Conservation (phyloP, 2,797 vertebrate species). For the Myoxocephalus aenaeus region DNA sequence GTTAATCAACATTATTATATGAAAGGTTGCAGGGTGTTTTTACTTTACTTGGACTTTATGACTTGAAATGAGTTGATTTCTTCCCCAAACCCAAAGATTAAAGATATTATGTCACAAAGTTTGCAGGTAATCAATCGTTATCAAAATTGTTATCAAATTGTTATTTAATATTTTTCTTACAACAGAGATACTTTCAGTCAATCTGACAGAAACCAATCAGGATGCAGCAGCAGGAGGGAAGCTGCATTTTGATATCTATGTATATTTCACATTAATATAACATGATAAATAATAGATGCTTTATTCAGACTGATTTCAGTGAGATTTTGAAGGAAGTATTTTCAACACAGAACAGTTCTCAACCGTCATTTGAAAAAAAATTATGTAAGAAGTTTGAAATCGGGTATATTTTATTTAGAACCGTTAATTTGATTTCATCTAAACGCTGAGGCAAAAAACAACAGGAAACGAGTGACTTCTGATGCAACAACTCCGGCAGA, state of each 20-base stretch:
- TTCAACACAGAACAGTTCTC: not conserved
- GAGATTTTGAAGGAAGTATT: not conserved
- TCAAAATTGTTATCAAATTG: too few relatives aligned
- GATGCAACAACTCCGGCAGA: not conserved
- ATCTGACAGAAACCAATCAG: not conserved
- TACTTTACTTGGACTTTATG: not conserved
- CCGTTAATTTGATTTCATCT: not conserved
- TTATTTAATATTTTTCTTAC: too few relatives aligned
- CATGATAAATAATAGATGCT: not conserved
- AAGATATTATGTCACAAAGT: too few relatives aligned
- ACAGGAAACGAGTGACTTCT: not conserved
- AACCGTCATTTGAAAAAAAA: too few relatives aligned
- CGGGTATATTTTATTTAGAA: not conserved
- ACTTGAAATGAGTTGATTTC: too few relatives aligned
- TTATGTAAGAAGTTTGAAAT: not conserved
- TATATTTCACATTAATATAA: not conserved
- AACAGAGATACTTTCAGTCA: too few relatives aligned
- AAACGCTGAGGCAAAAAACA: not conserved
- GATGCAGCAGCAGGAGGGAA: not conserved
- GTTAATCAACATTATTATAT: too few relatives aligned
- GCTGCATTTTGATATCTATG: not conserved
- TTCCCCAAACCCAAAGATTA: too few relatives aligned
- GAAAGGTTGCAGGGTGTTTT: not conserved
- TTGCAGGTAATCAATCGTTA: too few relatives aligned
- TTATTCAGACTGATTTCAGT: not conserved